Base-by-base conservation (phyloP, 1,140 invertebrate species). In the Drosophila insularis region DNA sequence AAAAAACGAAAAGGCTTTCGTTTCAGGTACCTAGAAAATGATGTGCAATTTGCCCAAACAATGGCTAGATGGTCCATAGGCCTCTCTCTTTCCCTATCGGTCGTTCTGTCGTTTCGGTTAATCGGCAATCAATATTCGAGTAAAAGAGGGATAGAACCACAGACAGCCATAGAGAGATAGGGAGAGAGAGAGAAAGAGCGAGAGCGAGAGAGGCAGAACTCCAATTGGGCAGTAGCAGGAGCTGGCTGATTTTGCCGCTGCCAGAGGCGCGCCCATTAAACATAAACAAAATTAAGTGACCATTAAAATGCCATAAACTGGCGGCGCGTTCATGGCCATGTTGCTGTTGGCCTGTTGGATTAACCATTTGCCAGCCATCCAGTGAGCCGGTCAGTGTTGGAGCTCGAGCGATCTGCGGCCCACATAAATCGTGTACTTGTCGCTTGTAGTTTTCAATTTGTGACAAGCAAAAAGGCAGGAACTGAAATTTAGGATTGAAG, bases 211-310 rank as follows among this genome's bases (percentile, higher is more conserved):
- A 43, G 40, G 21, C 8, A 69, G 68, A 59, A 46, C 19, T 56
- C 19, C 53, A 35, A 43, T 60, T 67, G 54, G 59, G 13, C 43
- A 50, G 43, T 50, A 50, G 54, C 31, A 53, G 58, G 27, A 10
- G n/a, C 35, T 43, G 67, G 46, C 27, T 53, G 19, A 53, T 61
- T 43, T 31, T 19, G 37, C 82, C 78, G 68, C 82, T 87, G 82
- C 79, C 81, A 87, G 46, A 74, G 82, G 84, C 82, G 84, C 79
- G 75, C 80, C 80, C 85, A 89, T 90, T 84, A 89, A 89, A 82
- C 90, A 91, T 91, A 91, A 91, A 91, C 90, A 91, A 91, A 91
- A 91, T 91, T 91, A 91, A 91, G 87, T 91, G 90, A 91, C 90
- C 90, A 91, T 91, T 91, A 91, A 91, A 91, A 91, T 91, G 90